phyloP scores from a whole-genome alignment of 2,888 invertebrate genomes.

The Perizoma flavofasciatum region DNA sequence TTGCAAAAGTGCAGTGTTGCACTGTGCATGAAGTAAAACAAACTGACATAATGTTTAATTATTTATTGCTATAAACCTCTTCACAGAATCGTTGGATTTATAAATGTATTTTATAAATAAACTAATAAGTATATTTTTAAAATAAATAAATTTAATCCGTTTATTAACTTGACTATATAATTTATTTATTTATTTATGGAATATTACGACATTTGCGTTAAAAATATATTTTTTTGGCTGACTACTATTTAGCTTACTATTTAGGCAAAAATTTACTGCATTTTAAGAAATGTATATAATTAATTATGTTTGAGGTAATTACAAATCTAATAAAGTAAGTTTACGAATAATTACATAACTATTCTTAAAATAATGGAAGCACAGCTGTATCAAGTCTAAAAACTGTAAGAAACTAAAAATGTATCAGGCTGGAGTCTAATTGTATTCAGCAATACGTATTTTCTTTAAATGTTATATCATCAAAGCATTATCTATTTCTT shows the following conservation, averaged over 20 bases:
- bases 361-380: constrained; percentile 30
- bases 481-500: background rate
- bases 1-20: no score
- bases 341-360: constrained; percentile 10
- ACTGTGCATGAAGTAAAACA: constrained; percentile 24
- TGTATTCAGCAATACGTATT: background rate
- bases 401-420: constrained; percentile 2
- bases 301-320: constrained; percentile 8
- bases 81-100: constrained; percentile 8
- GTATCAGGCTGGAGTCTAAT: background rate
- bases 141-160: constrained; percentile 8
- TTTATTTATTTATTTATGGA: no score
- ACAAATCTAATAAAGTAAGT: constrained; percentile 23
- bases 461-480: background rate
- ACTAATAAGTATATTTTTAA: background rate
- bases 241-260: no score
- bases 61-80: constrained; percentile 50
- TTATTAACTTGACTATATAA: no score
- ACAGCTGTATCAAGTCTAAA: constrained; percentile 10
- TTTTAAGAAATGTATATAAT: no score
- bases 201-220: no score
- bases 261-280: no score
- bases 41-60: constrained; percentile 37
- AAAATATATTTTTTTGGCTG: no score
- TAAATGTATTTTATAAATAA: background rate